Conservation (phyloP, 35 echinoderm and acorn worm genomes). For the Apostichopus japonicus region DNA sequence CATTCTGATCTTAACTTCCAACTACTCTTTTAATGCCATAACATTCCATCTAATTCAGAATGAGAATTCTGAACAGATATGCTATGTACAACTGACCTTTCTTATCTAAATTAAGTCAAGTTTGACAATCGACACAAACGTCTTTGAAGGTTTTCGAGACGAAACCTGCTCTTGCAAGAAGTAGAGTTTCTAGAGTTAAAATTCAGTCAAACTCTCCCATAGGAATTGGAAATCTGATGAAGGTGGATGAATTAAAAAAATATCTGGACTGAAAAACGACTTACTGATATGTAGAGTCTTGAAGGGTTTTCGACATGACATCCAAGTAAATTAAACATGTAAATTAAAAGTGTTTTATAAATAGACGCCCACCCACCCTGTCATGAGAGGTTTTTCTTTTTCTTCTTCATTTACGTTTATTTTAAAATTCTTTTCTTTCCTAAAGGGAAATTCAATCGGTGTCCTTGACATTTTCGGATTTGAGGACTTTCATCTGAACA, state of each 20-base stretch:
- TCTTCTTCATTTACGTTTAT: background rate
- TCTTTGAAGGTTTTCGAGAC: no score
- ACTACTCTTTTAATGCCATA: no score
- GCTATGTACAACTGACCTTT: no score
- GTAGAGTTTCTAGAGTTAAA: background rate
- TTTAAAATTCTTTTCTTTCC: background rate
- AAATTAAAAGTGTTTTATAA: background rate
- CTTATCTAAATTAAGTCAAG: no score
- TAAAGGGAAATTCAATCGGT: conserved; percentile 98
- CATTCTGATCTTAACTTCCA: no score
- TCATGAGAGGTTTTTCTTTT: background rate
- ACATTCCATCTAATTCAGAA: no score
- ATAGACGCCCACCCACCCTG: background rate
- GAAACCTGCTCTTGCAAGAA: no score
- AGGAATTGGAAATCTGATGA: background rate
- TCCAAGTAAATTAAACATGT: background rate
- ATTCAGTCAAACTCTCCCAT: background rate
- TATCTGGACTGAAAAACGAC: background rate
- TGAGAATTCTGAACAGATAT: no score
- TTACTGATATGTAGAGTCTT: background rate
- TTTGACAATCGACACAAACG: no score
- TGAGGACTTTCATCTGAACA: conserved; percentile 96
- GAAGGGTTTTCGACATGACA: background rate
- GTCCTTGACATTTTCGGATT: conserved; percentile 99
- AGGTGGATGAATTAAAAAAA: background rate